Evolutionary conservation across 2,113 vertebrate genomes (phyloP), one percentile per base, ranked within the genome.

Genomic region (Phalacrocorax pelagicus): DNA sequence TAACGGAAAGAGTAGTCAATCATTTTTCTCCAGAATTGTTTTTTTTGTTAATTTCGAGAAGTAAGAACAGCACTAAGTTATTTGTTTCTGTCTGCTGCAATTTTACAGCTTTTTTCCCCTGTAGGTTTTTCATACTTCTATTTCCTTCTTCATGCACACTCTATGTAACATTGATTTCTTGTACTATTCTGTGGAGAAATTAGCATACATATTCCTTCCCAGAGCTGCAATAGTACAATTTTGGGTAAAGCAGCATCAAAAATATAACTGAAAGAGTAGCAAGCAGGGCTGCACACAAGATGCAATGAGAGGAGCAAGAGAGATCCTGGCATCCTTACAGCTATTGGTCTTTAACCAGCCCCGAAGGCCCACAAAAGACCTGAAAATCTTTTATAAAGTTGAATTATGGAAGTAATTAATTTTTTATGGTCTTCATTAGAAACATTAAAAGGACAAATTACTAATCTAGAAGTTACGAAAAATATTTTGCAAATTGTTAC

Each of bases 401-500:
- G 27, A 62, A 75, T n/a, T 62, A 82, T 29, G 11, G 44, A 89
- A 72, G 4, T 42, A 6, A n/a, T 55, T 34, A 11, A 5, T 46
- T 91, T 70, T 78, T 83, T 40, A 36, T 1, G 0, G 5, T 57
- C 24, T 78, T 81, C 8, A 36, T 61, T 58, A 94, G 80, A 88
- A 90, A 77, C 18, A 52, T 73, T 62, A 71, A 95, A 92, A 95
- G 34, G n/a, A 84, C 8, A 91, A 80, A 88, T 42, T 49, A 85
- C 46, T 95, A 91, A 96, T 73, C 51, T 36, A 61, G 52, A 88
- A 36, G 29, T 93, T 90, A 86, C 6, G 85, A 78, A 70, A 51
- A 88, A 94, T 96, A 93, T 91, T 97, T 97, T 94, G 51, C 66
- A 93, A 96, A 81, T 74, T 69, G 80, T 55, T 94, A 91, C 38